phyloP scores from a whole-genome alignment of 2,113 vertebrate genomes.

The Eptesicus fuscus region DNA sequence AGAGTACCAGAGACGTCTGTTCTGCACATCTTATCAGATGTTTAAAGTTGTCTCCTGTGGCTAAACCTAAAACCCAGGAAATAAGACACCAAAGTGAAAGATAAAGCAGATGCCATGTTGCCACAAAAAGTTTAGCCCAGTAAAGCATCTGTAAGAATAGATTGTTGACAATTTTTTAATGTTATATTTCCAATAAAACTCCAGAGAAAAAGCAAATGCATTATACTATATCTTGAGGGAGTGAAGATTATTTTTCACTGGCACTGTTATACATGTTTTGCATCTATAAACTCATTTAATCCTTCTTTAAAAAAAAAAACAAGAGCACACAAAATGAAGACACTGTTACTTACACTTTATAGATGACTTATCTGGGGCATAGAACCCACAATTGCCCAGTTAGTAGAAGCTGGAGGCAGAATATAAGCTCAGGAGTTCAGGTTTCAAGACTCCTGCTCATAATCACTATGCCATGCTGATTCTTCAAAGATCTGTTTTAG shows the following conservation, averaged over 20 bases:
- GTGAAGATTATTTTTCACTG: background rate
- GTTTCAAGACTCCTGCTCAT: background rate
- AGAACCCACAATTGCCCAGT: background rate
- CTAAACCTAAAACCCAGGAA: conserved; percentile 30
- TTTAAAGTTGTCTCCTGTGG: background rate
- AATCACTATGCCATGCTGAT: background rate
- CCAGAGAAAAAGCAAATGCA: background rate
- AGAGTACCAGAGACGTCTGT: background rate
- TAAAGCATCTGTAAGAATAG: background rate
- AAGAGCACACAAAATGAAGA: background rate
- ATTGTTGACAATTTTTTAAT: background rate
- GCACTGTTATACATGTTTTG: background rate
- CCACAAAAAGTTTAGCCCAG: background rate
- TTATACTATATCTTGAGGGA: background rate
- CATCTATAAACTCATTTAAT: background rate
- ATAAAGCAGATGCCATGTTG: background rate
- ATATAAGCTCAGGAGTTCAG: background rate
- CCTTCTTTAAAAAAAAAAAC: background rate
- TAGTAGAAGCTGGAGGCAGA: background rate
- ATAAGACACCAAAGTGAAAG: background rate
- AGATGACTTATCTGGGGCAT: background rate
- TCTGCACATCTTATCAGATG: background rate
- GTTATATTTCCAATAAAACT: background rate
- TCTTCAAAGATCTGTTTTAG: background rate
- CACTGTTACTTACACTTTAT: background rate